Evolutionary conservation across 2,797 vertebrate species (phyloP).

Genomic region (Erpetoichthys calabaricus): DNA sequence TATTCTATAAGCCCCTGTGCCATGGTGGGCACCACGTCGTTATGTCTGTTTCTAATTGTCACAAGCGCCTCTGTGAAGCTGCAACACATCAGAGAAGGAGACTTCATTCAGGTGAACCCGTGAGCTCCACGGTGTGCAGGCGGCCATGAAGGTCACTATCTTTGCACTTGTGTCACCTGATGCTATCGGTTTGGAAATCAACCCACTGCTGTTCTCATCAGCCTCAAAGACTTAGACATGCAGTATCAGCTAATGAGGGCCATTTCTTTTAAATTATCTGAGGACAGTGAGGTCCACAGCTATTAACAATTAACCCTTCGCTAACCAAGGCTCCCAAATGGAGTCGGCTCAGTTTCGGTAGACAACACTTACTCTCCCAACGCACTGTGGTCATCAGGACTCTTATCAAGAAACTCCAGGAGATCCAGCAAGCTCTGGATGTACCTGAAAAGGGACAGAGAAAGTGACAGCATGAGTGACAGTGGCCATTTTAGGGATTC

Average conservation of each 20-base stretch:
- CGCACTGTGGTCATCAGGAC: constrained; percentile 65
- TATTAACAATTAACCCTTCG: no score
- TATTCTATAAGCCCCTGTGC: constrained; percentile 85
- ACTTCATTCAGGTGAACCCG: not conserved
- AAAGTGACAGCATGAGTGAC: not conserved
- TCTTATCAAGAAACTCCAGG: constrained; percentile 73
- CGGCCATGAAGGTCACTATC: not conserved
- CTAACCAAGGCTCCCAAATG: no score
- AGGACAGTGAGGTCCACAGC: no score
- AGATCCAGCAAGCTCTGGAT: constrained; percentile 88
- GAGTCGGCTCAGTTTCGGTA: no score
- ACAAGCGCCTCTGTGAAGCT: constrained; percentile 75
- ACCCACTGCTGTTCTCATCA: no score
- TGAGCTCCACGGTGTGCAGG: not conserved
- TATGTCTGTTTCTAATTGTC: constrained; percentile 88
- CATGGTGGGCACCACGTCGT: constrained; percentile 90
- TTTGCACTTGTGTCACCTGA: no score
- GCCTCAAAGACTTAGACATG: no score
- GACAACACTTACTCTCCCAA: constrained; percentile 64
- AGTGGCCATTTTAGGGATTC: no score
- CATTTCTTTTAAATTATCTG: no score
- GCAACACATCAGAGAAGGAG: not conserved
- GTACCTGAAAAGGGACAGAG: constrained; percentile 54
- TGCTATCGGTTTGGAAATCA: no score
- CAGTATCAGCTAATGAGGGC: no score